Evolutionary conservation across 2,888 invertebrate genomes (phyloP), one percentile per base, ranked within the genome.

Genomic region (Trachelus tabidus): DNA sequence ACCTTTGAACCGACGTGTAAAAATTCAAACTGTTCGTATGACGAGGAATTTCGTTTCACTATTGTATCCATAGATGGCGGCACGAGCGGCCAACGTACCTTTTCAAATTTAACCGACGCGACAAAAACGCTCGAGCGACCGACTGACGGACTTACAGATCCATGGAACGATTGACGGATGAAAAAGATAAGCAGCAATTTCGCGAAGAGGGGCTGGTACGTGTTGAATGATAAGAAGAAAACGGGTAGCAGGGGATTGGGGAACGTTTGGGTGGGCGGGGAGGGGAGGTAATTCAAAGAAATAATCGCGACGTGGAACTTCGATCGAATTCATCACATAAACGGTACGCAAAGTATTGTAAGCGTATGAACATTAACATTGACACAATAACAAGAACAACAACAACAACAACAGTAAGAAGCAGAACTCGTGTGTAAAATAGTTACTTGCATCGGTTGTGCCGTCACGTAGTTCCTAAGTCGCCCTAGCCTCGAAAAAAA

Each of bases 371-470:
- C 56, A 56, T 56, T 6, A 56, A 77, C 69, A 75, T 69, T 37
- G 15, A 33, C 34, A 35, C 11, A 37, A 30, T 68, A 68, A 71
- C n/a, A 76, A 83, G 15, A 40, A 40, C 40, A 56, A 23, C 2
- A 56, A 40, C 40, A 56, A 23, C 2, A 56, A 9, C 56, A 56
- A 56, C 56, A 56, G 23, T 56, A 56, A 56, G 56, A 56, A 56
- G 56, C 56, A 79, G 83, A 83, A 82, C 78, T 83, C 82, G 83
- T 77, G 80, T 82, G 81, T 81, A 80, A 81, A 89, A 90, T 89
- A 91, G 91, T 91, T 91, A 91, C 90, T 91, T 90, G 90, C 89
- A 91, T 91, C 89, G 91, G 91, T 91, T 91, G 91, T 91, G 91
- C 91, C 90, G 90, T 90, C 89, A 91, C 87, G 91, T 91, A 91